Evolutionary conservation across 2,888 invertebrate genomes (phyloP).

Genomic region (Lasioglossum morio): DNA sequence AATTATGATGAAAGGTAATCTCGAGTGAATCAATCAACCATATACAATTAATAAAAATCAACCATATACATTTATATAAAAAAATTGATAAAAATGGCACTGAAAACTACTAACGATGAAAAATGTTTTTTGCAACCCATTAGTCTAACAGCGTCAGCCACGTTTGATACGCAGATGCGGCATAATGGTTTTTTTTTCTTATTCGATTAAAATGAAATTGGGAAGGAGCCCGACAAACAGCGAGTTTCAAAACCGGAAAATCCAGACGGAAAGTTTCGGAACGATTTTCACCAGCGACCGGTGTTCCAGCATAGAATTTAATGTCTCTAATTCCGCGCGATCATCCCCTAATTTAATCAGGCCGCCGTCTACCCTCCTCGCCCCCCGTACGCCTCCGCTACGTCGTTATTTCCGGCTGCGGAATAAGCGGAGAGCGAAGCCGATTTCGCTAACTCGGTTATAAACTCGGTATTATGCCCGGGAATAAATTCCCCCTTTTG

Average conservation of each 20-base stretch:
- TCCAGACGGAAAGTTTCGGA: constrained; percentile 28
- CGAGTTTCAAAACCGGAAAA: constrained; percentile 3
- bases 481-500: constrained; percentile 58
- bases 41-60: no score
- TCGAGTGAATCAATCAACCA: no score
- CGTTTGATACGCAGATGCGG: background rate
- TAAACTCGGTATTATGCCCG: constrained; percentile 79
- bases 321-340: constrained; percentile 83
- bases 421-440: constrained; percentile 63
- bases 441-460: constrained; percentile 81
- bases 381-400: background rate
- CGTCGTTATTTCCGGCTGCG: constrained; percentile 66
- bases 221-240: background rate
- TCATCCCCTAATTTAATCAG: constrained; percentile 83
- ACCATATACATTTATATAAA: no score
- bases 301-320: constrained; percentile 75
- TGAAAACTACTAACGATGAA: background rate
- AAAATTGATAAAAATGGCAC: background rate
- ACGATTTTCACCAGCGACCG: constrained; percentile 26
- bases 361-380: constrained; percentile 60
- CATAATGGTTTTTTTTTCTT: background rate
- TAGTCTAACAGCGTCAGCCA: background rate
- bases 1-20: no score
- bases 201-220: background rate
- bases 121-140: background rate